Conservation (phyloP, 2,797 vertebrate genomes). For the Thunnus albacares region DNA sequence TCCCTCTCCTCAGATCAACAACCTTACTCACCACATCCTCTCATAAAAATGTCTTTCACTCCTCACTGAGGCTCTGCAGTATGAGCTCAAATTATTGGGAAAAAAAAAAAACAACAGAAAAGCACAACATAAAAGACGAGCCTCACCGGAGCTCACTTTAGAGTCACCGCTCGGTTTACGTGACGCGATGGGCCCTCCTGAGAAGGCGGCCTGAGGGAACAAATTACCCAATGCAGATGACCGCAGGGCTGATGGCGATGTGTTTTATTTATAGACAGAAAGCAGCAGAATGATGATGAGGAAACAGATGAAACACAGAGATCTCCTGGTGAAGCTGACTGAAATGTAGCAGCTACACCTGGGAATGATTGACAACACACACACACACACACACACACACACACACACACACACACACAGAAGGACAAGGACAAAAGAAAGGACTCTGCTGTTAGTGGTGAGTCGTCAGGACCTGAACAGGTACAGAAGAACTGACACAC, state of each 20-base stretch:
- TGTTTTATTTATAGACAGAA: constrained; percentile 63
- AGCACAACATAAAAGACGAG: neutral
- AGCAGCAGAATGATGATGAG: constrained; percentile 13
- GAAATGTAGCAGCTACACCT: constrained; percentile 2
- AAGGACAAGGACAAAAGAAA: constrained; percentile 11
- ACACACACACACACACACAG: no score
- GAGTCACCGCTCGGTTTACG: neutral
- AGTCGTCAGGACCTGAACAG: neutral
- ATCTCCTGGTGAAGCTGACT: constrained; percentile 14
- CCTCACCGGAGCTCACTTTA: neutral
- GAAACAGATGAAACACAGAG: constrained; percentile 26
- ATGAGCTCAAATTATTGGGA: neutral
- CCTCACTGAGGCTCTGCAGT: neutral
- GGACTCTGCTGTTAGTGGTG: neutral
- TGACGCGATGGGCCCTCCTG: constrained; percentile 6
- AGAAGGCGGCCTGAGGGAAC: constrained; percentile 45
- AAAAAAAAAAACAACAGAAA: neutral
- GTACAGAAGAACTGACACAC: neutral
- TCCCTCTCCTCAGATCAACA: no score
- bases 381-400: no score
- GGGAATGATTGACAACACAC: no score
- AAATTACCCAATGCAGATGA: constrained; percentile 45
- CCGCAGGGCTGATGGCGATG: constrained; percentile 19
- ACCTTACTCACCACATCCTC: no score
- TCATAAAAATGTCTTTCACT: neutral